Percentiles rank a stretch among this genome's conserved stretches.
These are phyloP conservation scores for Folsomia candida DNA, from an alignment of 2,888 invertebrate genomes.

Conservation along the genomic window DNA sequence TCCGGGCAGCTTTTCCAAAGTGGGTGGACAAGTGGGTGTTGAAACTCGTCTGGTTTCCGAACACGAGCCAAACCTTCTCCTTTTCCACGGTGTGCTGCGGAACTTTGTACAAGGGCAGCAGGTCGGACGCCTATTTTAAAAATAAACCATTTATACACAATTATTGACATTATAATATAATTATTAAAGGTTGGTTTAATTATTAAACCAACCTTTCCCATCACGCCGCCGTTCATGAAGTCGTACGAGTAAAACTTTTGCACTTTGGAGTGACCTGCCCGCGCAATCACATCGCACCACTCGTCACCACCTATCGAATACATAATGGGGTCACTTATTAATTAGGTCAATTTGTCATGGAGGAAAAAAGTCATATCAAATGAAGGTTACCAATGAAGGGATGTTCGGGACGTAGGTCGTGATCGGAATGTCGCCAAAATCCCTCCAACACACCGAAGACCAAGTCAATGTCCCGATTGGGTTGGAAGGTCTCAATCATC, in stretches of 20 bases:
- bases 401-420: constrained; percentile 25
- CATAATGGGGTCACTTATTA: too few relatives aligned
- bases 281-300: neutral
- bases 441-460: constrained; percentile 32
- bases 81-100: neutral
- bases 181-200: too few relatives aligned
- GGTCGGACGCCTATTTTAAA: too few relatives aligned
- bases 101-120: neutral
- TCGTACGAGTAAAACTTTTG: neutral
- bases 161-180: too few relatives aligned
- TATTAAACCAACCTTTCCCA: neutral
- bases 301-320: neutral
- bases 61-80: constrained; percentile 23
- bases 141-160: too few relatives aligned
- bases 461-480: constrained; percentile 8
- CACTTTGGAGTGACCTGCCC: neutral
- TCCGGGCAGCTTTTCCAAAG: constrained; percentile 13
- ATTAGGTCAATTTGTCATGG: too few relatives aligned
- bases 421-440: constrained; percentile 30
- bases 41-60: constrained; percentile 12
- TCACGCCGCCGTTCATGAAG: neutral
- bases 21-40: neutral
- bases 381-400: constrained; percentile 3
- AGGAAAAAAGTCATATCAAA: neutral
- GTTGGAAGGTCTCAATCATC: constrained; percentile 21